A percentile compares a stretch with the other conserved stretches of the same genome.
phyloP scores from a whole-genome alignment of 2,888 invertebrate genomes.

The Resseliella maxima region DNA sequence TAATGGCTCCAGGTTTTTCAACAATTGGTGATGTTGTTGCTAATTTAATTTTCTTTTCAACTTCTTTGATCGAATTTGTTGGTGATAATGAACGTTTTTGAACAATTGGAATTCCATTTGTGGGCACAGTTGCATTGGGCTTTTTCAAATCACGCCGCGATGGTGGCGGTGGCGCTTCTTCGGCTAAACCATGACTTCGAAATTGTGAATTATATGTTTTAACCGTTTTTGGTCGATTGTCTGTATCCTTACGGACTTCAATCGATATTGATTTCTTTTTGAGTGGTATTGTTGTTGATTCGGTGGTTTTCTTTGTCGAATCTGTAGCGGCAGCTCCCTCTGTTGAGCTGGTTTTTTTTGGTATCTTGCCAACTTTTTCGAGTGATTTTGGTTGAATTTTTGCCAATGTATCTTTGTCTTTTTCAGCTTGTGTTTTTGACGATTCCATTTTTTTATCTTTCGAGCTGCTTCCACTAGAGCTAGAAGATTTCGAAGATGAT shows the following conservation, averaged over 20 bases:
- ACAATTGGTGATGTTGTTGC: conserved; percentile 67
- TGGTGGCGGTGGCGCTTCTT: conserved; percentile 87
- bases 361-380: conserved; percentile 82
- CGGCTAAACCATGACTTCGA: conserved; percentile 89
- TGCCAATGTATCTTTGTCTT: conserved; percentile 76
- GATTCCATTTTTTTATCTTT: conserved; percentile 63
- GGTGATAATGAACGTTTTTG: conserved; percentile 61
- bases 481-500: conserved; percentile 27
- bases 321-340: conserved; percentile 64
- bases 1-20: conserved; percentile 84
- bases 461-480: conserved; percentile 56
- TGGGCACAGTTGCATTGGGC: conserved; percentile 67
- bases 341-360: conserved; percentile 74
- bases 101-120: conserved; percentile 62
- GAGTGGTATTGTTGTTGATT: conserved; percentile 64
- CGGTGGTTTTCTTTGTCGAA: conserved; percentile 62
- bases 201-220: conserved; percentile 93
- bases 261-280: conserved; percentile 82
- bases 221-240: conserved; percentile 85
- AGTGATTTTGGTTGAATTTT: conserved; percentile 76
- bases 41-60: conserved; percentile 79
- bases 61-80: conserved; percentile 53
- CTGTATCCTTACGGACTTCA: conserved; percentile 79
- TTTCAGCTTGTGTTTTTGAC: conserved; percentile 71
- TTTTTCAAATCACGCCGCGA: conserved; percentile 77